Evolutionary conservation across 2,888 invertebrate genomes (phyloP).

Genomic region (Anodontia alba): DNA sequence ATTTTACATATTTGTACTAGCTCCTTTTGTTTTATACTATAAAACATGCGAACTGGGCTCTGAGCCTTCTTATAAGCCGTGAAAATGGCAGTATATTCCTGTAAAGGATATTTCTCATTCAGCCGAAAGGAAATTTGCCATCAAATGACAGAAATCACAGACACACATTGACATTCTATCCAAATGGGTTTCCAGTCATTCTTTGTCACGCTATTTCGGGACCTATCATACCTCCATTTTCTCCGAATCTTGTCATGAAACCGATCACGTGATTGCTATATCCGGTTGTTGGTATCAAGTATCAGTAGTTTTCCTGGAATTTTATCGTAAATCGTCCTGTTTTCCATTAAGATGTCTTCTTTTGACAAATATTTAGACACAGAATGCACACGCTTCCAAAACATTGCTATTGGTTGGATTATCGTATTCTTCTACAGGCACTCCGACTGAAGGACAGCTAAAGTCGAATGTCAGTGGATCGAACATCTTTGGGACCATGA

Average conservation of each 20-base stretch:
- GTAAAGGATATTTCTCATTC: constrained; percentile 52
- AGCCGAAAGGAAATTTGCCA: constrained; percentile 55
- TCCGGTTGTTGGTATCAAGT: constrained; percentile 63
- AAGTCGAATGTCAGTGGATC: too few species aligned
- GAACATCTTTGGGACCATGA: too few species aligned
- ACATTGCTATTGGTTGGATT: not conserved
- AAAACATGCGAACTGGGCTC: too few species aligned
- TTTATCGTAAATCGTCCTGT: constrained; percentile 60
- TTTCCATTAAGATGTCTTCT: constrained; percentile 57
- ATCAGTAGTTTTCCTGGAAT: constrained; percentile 60
- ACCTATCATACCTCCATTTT: constrained; percentile 57
- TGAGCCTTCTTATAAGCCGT: not conserved
- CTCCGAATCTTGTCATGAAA: constrained; percentile 45
- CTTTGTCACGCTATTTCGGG: constrained; percentile 43
- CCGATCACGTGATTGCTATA: constrained; percentile 59
- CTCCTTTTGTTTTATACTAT: too few species aligned
- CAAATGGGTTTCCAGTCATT: constrained; percentile 24
- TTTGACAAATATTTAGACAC: constrained; percentile 62
- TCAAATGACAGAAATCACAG: constrained; percentile 40
- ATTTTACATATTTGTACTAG: too few species aligned
- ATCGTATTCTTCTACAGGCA: too few species aligned
- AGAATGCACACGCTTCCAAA: constrained; percentile 5
- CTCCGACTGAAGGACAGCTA: too few species aligned
- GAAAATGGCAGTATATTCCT: constrained; percentile 37
- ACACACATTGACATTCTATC: constrained; percentile 8